phyloP scores from a whole-genome alignment of 92 coral and sea anemone genomes.

The Bergia sp. region DNA sequence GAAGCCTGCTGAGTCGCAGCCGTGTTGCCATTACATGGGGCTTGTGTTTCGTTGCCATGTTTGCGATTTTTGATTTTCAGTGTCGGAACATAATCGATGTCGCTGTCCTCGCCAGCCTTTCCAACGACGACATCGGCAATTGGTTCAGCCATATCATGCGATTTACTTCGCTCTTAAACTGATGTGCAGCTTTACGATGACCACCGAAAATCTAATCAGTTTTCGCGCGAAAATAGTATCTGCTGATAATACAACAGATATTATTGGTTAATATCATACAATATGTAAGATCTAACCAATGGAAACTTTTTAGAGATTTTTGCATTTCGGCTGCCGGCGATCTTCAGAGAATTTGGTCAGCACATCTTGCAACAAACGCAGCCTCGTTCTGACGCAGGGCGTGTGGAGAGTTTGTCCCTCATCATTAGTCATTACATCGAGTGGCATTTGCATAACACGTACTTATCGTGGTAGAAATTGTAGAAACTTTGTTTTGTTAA shows the following conservation, averaged over 20 bases:
- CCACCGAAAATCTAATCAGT: background rate
- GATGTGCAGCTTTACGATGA: background rate
- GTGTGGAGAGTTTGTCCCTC: conserved; percentile 57
- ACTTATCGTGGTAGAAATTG: conserved; percentile 66
- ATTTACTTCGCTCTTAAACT: background rate
- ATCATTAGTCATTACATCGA: conserved; percentile 33
- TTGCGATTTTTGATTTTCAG: conserved; percentile 1
- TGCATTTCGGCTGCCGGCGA: background rate
- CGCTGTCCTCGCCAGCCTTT: background rate
- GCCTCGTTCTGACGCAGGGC: conserved; percentile 86
- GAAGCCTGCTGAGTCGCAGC: background rate
- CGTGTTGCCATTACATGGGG: background rate
- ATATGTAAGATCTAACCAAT: background rate
- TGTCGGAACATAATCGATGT: conserved; percentile 10
- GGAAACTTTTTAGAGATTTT: conserved; percentile 25
- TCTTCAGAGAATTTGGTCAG: background rate
- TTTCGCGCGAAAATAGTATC: conserved; percentile 30
- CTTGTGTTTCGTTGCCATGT: background rate
- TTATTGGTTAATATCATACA: conserved; percentile 1
- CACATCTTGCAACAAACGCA: conserved; percentile 36
- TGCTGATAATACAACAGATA: conserved; percentile 12
- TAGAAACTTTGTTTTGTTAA: conserved; percentile 65
- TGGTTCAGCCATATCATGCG: background rate
- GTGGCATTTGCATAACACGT: conserved; percentile 70
- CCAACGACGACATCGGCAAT: background rate